A percentile compares a stretch with the other conserved stretches of the same genome.
phyloP scores from a whole-genome alignment of 2,797 vertebrate genomes.

The Lates japonicus region DNA sequence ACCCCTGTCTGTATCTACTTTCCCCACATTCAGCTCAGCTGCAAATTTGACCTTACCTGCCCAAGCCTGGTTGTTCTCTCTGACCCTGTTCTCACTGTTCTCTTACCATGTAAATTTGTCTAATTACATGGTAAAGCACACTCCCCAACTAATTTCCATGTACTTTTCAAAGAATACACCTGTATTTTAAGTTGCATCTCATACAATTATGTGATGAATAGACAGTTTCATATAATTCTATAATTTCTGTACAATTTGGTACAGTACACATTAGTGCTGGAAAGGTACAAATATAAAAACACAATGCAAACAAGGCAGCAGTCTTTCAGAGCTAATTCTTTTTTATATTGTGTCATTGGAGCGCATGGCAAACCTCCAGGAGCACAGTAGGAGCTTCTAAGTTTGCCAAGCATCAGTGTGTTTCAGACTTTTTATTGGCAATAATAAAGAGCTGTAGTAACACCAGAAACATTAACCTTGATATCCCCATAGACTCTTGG shows the following conservation, averaged over 20 bases:
- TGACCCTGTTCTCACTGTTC: neutral
- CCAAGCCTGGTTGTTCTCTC: neutral
- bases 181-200: neutral
- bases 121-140: neutral
- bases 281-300: neutral
- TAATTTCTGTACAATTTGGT: neutral
- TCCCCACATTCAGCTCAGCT: neutral
- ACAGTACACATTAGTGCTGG: neutral
- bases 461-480: conserved; percentile 64
- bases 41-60: neutral
- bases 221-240: neutral
- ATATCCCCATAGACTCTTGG: conserved; percentile 48
- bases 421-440: conserved; percentile 46
- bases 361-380: conserved; percentile 33
- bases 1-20: neutral
- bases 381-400: conserved; percentile 13
- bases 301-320: conserved; percentile 12
- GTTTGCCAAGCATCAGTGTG: conserved; percentile 36
- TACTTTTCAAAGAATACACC: conserved; percentile 5
- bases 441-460: conserved; percentile 52
- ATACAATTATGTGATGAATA: conserved; percentile 1
- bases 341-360: conserved; percentile 3
- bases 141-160: conserved; percentile 11
- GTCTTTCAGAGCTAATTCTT: conserved; percentile 9
- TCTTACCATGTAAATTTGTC: too few relatives aligned